Percentiles rank a stretch among this genome's conserved stretches.
phyloP scores from a whole-genome alignment of 2,113 vertebrate species.

The Tachysurus fulvidraco region DNA sequence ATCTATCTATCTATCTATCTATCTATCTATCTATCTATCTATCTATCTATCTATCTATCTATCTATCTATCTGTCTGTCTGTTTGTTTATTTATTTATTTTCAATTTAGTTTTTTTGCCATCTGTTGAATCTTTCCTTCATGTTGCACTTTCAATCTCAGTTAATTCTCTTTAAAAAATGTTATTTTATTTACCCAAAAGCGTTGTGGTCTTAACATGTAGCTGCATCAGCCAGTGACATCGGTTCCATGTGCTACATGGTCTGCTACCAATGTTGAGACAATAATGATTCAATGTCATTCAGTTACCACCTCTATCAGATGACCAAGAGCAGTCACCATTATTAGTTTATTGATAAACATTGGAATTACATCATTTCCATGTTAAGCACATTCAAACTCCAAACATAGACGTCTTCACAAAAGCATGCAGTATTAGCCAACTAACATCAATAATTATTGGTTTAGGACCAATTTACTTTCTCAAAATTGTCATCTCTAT shows the following conservation, averaged over 20 bases:
- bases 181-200: neutral
- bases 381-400: neutral
- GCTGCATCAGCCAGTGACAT: neutral
- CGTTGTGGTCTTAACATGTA: neutral
- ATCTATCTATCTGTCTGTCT: too few species aligned
- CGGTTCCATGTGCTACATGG: neutral
- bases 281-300: neutral
- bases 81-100: too few species aligned
- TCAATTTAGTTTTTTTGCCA: too few species aligned
- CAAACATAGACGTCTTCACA: neutral
- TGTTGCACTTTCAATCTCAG: neutral
- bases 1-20: too few species aligned
- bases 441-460: neutral
- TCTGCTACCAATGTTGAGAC: neutral
- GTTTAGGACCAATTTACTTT: neutral
- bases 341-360: neutral
- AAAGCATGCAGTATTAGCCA: neutral
- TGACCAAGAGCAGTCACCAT: neutral
- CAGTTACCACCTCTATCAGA: neutral
- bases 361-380: neutral
- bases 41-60: too few species aligned
- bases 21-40: too few species aligned
- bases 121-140: neutral
- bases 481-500: neutral
- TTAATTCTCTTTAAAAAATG: neutral